Base-by-base conservation (phyloP, 92 coral and sea anemone genomes). In the Parazoanthus atlanticus region DNA sequence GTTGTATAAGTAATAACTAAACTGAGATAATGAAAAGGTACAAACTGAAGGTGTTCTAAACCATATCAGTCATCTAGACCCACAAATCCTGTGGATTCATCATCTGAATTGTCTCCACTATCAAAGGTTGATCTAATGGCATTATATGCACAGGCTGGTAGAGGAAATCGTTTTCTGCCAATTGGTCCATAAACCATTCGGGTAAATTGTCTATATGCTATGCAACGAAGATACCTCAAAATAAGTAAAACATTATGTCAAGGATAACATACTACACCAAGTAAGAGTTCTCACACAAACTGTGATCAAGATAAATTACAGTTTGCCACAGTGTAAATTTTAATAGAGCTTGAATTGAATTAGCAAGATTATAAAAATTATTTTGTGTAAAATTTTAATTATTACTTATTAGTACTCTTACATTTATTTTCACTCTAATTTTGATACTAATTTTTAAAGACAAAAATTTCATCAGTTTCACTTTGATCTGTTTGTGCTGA, bases 141-240 rank as follows among this genome's bases (percentile, higher is more conserved):
- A 78, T 78, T 43, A 43, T 78, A 78, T 28, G 82, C 82, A 47
- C 82, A 78, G 0, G 82, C 82, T 23, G 82, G 82, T 43, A 78
- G 34, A 21, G 64, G 82, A 1, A 46, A 2, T 0, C 65, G 64
- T 15, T 0, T 78, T 43, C 65, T 46, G 16, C 82, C 65, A 0
- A 78, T 78, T 43, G 82, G 82, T 26, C 82, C 64, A 78, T 78
- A 78, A 10, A 47, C 65, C 82, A 46, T 78, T 29, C 33, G 17
- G 3, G 82, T 78, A 26, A 78, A 78, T 3, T 78, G 82, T 9
- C 79, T 33, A 2, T 75, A 75, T 75, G 79, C 79, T 3, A 75
- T 16, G 30, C 79, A 1, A 6, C 30, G 81, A 26, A 77, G 58
- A 77, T 40, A 46, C 8, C 17, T 77, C 30, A 77, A n/a, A 76